Percentiles rank a stretch among this genome's conserved stretches.
These are phyloP conservation scores for Halichoeres trimaculatus DNA, from an alignment of 2,113 vertebrate species.

Conservation along the genomic window DNA sequence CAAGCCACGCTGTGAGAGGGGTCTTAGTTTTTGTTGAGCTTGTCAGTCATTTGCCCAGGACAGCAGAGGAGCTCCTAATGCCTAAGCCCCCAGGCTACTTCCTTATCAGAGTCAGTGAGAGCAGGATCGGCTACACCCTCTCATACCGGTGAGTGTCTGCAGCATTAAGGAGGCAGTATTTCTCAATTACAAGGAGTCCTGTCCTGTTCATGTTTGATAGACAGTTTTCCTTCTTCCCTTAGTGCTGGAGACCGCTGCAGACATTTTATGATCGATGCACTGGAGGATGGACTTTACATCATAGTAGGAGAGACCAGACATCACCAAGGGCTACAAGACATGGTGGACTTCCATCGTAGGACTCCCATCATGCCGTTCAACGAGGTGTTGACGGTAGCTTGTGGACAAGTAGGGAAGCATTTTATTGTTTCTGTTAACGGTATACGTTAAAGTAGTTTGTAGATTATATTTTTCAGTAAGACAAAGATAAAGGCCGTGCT, in stretches of 20 bases:
- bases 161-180: not conserved
- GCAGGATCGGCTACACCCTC: conserved; percentile 86
- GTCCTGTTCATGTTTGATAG: not conserved
- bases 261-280: conserved; percentile 86
- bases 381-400: conserved; percentile 82
- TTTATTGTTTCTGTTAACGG: not conserved
- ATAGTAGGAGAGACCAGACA: conserved; percentile 77
- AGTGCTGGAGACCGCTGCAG: conserved; percentile 79
- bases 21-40: not conserved
- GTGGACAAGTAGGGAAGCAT: conserved; percentile 80
- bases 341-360: conserved; percentile 82
- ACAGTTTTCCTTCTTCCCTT: not conserved
- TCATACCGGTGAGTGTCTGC: conserved; percentile 84
- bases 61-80: conserved; percentile 82
- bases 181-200: not conserved
- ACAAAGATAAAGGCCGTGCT: no score
- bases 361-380: conserved; percentile 75
- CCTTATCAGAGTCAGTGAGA: conserved; percentile 88
- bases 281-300: conserved; percentile 69
- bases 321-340: conserved; percentile 80
- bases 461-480: not conserved
- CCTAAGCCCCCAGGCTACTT: conserved; percentile 82
- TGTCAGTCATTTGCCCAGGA: conserved; percentile 69
- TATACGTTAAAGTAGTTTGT: not conserved
- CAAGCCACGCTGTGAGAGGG: no score